phyloP scores from a whole-genome alignment of 2,888 invertebrate species.

The Nephrotoma appendiculata region DNA sequence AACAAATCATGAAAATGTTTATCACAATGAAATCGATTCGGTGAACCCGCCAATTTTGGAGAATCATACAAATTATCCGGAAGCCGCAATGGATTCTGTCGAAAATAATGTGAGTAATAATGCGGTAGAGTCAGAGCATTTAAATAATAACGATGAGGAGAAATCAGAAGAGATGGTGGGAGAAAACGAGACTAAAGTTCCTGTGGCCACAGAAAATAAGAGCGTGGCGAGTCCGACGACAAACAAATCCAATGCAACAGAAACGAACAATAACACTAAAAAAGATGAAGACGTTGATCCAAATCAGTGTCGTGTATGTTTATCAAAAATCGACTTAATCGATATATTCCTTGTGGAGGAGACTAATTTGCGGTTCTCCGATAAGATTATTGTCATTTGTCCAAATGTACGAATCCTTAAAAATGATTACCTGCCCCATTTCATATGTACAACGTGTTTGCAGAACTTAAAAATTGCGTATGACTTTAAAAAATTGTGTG shows the following conservation, averaged over 20 bases:
- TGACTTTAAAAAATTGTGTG: slow-evolving; percentile 27
- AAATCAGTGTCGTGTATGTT: slow-evolving; percentile 29
- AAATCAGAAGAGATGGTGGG: background rate
- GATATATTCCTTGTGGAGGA: slow-evolving; percentile 25
- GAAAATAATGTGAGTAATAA: background rate
- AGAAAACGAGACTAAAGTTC: background rate
- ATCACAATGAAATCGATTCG: background rate
- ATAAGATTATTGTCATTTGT: slow-evolving; percentile 30
- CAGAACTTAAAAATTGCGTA: slow-evolving; percentile 28
- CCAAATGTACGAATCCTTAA: slow-evolving; percentile 27
- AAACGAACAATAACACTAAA: slow-evolving; percentile 5
- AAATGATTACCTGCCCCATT: slow-evolving; percentile 32
- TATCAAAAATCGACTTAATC: slow-evolving; percentile 21
- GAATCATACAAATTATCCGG: background rate
- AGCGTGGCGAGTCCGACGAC: background rate
- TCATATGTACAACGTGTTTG: slow-evolving; percentile 28
- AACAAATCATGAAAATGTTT: background rate
- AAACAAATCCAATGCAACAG: background rate
- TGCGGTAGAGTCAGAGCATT: background rate
- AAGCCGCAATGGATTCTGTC: background rate
- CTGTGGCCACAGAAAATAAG: background rate
- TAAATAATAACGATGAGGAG: background rate
- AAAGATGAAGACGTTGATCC: slow-evolving; percentile 20
- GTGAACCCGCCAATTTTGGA: background rate
- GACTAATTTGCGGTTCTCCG: slow-evolving; percentile 24